Evolutionary conservation across 2,113 vertebrate species (phyloP).

Genomic region (Apeltes quadracus): DNA sequence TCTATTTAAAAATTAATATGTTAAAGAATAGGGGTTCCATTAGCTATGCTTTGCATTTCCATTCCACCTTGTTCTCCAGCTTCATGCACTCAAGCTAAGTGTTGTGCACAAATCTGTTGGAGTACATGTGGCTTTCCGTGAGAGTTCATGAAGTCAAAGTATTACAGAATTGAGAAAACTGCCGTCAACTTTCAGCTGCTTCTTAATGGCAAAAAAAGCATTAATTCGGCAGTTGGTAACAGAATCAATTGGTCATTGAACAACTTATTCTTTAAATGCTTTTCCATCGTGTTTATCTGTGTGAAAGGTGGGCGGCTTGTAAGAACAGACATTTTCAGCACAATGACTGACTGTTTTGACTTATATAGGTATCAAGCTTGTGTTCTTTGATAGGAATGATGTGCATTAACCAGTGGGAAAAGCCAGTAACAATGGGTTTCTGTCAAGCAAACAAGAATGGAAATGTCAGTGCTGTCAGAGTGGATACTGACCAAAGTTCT

Average conservation of each 20-base stretch:
- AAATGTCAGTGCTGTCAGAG: conserved; percentile 82
- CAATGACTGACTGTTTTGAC: conserved; percentile 62
- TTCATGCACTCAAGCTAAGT: conserved; percentile 70
- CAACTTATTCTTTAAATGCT: not conserved
- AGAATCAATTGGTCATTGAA: conserved; percentile 1
- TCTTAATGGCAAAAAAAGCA: not conserved
- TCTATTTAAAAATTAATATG: conserved; percentile 83
- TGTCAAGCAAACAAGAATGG: conserved; percentile 80
- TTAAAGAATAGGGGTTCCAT: conserved; percentile 77
- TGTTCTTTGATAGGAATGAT: conserved; percentile 70
- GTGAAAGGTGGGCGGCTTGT: conserved; percentile 22
- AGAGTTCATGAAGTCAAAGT: conserved; percentile 31
- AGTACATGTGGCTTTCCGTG: conserved; percentile 9
- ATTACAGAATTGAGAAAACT: conserved; percentile 4
- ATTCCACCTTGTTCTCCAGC: conserved; percentile 70
- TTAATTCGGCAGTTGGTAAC: not conserved
- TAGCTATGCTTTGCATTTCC: conserved; percentile 70
- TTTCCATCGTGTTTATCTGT: not conserved
- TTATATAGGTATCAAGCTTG: conserved; percentile 74
- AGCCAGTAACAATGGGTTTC: conserved; percentile 78
- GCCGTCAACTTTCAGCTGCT: not conserved
- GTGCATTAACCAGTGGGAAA: conserved; percentile 75
- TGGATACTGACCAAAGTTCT: conserved; percentile 78
- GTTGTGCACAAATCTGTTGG: conserved; percentile 47
- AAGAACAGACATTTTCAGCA: conserved; percentile 47